These are phyloP conservation scores for Margaritifera margaritifera DNA, from an alignment of 2,888 invertebrate genomes.

Conservation along the genomic window DNA sequence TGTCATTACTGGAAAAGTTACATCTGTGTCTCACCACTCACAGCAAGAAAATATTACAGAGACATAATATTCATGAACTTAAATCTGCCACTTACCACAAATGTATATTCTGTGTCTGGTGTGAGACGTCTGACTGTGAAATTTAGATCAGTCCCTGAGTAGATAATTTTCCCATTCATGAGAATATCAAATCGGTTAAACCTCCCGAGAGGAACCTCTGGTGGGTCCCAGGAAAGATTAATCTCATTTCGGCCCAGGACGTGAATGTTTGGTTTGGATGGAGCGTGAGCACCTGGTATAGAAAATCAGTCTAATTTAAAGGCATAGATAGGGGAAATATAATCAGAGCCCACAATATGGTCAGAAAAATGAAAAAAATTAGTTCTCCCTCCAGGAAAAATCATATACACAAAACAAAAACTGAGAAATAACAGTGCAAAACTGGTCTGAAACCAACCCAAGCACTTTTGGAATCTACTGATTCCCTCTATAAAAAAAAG, in stretches of 20 bases:
- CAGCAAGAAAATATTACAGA: not conserved
- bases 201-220: constrained; percentile 69
- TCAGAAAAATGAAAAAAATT: not conserved
- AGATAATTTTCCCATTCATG: constrained; percentile 67
- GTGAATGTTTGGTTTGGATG: constrained; percentile 68
- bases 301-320: not conserved
- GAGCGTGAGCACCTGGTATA: constrained; percentile 68
- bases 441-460: too few relatives aligned
- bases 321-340: not conserved
- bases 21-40: not conserved
- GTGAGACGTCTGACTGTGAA: constrained; percentile 61
- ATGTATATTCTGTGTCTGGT: constrained; percentile 71
- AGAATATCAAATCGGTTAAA: constrained; percentile 70
- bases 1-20: too few relatives aligned
- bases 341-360: not conserved
- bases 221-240: constrained; percentile 69
- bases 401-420: too few relatives aligned
- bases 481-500: too few relatives aligned
- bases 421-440: too few relatives aligned
- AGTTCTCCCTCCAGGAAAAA: too few relatives aligned
- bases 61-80: not conserved
- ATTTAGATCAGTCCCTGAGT: constrained; percentile 69
- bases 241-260: constrained; percentile 71
- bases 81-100: constrained; percentile 54
- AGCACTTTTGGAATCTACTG: too few relatives aligned